Percentiles rank a stretch among this genome's conserved stretches.
These are phyloP conservation scores for Babylonia areolata DNA, from an alignment of 1,140 invertebrate genomes.

Conservation along the genomic window DNA sequence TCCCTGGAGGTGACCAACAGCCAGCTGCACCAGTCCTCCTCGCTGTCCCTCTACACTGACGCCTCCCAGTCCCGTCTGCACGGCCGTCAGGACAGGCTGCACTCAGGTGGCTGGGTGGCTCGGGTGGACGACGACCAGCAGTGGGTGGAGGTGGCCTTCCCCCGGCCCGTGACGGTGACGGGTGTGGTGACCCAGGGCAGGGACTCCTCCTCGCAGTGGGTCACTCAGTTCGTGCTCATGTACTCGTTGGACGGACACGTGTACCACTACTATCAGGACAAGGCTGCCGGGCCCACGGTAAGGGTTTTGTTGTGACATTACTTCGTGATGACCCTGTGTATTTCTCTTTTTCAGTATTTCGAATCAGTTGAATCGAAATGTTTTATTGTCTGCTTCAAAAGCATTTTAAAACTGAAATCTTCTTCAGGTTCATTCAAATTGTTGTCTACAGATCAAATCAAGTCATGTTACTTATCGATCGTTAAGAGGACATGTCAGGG, in stretches of 20 bases:
- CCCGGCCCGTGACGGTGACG: constrained; percentile 13
- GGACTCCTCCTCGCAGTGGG: constrained; percentile 23
- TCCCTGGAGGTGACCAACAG: constrained; percentile 7
- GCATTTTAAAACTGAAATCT: too few relatives aligned
- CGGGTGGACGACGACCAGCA: constrained; percentile 14
- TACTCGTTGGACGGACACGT: constrained; percentile 34
- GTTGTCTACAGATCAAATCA: too few relatives aligned
- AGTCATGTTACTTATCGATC: too few relatives aligned
- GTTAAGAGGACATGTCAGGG: too few relatives aligned
- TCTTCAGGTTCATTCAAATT: too few relatives aligned
- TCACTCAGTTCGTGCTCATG: constrained; percentile 25
- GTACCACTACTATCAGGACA: constrained; percentile 30
- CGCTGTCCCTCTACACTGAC: constrained; percentile 32
- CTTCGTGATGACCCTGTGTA: neutral
- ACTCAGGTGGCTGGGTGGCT: constrained; percentile 38
- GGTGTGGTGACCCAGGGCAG: constrained; percentile 30
- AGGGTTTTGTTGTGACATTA: neutral
- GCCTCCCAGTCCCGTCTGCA: neutral
- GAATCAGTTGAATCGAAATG: too few relatives aligned
- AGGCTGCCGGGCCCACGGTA: neutral
- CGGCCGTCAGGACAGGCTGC: neutral
- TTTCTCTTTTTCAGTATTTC: neutral
- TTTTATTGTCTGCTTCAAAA: too few relatives aligned
- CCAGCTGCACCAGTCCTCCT: constrained; percentile 31
- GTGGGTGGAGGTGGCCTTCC: constrained; percentile 37